Evolutionary conservation across 2,888 invertebrate species (phyloP).

Genomic region (Boloria euphrosyne): DNA sequence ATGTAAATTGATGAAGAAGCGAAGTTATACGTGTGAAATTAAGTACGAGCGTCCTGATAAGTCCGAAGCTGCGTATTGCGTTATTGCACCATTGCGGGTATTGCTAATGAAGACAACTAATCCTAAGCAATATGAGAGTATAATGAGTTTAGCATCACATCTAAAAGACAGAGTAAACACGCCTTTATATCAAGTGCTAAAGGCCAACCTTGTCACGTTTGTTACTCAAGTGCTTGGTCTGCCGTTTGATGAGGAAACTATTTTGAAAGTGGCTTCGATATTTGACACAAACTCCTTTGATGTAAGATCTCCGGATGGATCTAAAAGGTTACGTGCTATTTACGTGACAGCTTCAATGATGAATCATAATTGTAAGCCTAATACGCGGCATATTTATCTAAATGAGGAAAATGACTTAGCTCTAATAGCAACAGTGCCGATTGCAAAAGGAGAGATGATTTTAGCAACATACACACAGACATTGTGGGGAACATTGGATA

Average conservation of each 20-base stretch:
- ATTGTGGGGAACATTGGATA: conserved; percentile 85
- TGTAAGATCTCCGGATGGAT: conserved; percentile 78
- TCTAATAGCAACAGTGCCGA: conserved; percentile 84
- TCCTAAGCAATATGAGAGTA: conserved; percentile 77
- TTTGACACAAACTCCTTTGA: conserved; percentile 88
- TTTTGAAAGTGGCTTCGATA: conserved; percentile 84
- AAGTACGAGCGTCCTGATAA: conserved; percentile 71
- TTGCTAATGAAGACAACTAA: conserved; percentile 82
- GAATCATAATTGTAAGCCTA: conserved; percentile 87
- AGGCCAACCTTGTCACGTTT: conserved; percentile 84
- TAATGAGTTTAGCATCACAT: conserved; percentile 83
- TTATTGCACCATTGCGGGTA: conserved; percentile 85
- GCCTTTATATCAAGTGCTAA: conserved; percentile 82
- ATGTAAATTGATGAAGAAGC: conserved; percentile 83
- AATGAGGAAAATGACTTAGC: conserved; percentile 83
- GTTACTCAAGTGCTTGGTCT: conserved; percentile 81
- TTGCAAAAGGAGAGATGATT: conserved; percentile 85
- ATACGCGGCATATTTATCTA: conserved; percentile 85
- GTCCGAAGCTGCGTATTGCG: conserved; percentile 84
- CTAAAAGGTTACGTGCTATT: conserved; percentile 82
- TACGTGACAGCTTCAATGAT: conserved; percentile 86
- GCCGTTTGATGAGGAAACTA: conserved; percentile 81
- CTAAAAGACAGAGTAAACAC: conserved; percentile 83
- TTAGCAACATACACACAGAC: conserved; percentile 87
- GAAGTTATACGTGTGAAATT: conserved; percentile 82